A percentile compares a stretch with the other conserved stretches of the same genome.
Conservation (phyloP, 2,888 invertebrate genomes). For the Rhorus exstirpatorius region DNA sequence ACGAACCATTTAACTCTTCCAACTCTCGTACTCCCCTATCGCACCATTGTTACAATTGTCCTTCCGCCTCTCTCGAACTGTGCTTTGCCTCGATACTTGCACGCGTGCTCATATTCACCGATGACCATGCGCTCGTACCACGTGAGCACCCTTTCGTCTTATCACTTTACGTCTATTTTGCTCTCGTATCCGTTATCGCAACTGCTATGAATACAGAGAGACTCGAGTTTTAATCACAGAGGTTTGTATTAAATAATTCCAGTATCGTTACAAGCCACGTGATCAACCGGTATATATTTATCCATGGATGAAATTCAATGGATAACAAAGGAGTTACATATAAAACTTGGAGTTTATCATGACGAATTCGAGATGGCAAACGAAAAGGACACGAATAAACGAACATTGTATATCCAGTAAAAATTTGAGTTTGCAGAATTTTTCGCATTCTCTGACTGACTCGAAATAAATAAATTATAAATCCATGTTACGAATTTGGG, state of each 20-base stretch:
- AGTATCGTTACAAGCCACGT: too few relatives aligned
- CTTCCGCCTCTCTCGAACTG: constrained; percentile 64
- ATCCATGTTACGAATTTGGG: background rate
- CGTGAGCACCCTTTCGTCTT: constrained; percentile 51
- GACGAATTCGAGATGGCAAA: too few relatives aligned
- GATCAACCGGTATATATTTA: background rate
- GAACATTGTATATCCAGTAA: too few relatives aligned
- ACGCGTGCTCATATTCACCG: constrained; percentile 36
- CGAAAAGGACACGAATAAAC: too few relatives aligned
- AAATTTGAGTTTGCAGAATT: background rate
- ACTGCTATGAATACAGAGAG: background rate
- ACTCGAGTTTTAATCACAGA: background rate
- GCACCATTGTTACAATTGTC: constrained; percentile 82
- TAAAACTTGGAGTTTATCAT: too few relatives aligned
- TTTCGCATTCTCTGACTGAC: background rate
- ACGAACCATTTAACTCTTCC: constrained; percentile 84
- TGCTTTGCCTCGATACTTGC: constrained; percentile 35
- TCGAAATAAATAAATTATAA: background rate
- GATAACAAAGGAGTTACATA: too few relatives aligned
- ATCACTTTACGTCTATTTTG: constrained; percentile 63
- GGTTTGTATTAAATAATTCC: background rate
- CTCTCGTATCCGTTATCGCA: constrained; percentile 49
- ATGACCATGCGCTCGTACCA: constrained; percentile 57
- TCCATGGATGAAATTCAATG: background rate
- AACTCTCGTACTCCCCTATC: constrained; percentile 81